Percentiles rank a stretch among this genome's conserved stretches.
Evolutionary conservation across 2,113 vertebrate genomes (phyloP).

Genomic region (Capra hircus): DNA sequence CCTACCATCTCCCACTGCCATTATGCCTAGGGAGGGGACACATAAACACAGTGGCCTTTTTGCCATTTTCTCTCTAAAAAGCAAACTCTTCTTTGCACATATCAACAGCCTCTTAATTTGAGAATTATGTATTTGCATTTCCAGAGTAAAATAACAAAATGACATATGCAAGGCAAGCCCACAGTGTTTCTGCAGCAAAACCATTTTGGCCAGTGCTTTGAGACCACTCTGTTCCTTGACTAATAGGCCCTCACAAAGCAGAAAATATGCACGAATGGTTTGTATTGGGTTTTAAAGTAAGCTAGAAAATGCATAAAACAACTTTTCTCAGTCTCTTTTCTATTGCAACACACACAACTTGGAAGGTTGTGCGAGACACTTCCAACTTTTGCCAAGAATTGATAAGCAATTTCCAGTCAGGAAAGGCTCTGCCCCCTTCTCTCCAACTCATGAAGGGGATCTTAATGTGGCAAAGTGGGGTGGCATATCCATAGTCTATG

Average conservation of each 20-base stretch:
- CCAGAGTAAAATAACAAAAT: not conserved
- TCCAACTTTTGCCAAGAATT: not conserved
- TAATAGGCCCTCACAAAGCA: not conserved
- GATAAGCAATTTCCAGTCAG: not conserved
- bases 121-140: not conserved
- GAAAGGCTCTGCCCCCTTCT: not conserved
- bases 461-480: not conserved
- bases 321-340: not conserved
- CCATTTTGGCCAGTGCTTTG: not conserved
- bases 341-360: not conserved
- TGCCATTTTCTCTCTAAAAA: not conserved
- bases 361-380: not conserved
- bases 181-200: not conserved
- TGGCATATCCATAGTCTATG: not conserved
- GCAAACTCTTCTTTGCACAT: not conserved
- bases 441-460: not conserved
- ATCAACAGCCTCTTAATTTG: not conserved
- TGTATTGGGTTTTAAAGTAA: not conserved
- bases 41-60: not conserved
- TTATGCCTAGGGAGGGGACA: not conserved
- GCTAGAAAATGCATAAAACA: not conserved
- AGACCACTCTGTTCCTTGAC: not conserved
- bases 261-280: not conserved
- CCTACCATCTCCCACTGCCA: not conserved
- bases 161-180: not conserved